phyloP scores from a whole-genome alignment of 2,888 invertebrate genomes.

The Crematogaster levior region DNA sequence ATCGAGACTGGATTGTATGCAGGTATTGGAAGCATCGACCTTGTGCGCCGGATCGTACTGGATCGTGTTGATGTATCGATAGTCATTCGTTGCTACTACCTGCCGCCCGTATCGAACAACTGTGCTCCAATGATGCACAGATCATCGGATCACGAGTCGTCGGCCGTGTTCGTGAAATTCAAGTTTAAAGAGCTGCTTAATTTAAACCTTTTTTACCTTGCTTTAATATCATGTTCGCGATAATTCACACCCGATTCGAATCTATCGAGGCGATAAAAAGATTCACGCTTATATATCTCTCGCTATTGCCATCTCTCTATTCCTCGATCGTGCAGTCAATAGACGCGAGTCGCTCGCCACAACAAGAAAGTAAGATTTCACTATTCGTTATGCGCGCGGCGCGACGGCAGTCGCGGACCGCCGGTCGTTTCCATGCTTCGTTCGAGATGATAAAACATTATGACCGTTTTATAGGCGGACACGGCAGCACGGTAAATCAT shows the following conservation, averaged over 20 bases:
- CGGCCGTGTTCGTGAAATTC: slow-evolving; percentile 43
- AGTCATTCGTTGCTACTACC: slow-evolving; percentile 40
- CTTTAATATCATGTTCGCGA: neutral
- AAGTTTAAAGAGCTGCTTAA: slow-evolving; percentile 36
- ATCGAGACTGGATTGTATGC: slow-evolving; percentile 41
- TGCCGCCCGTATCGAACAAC: slow-evolving; percentile 42
- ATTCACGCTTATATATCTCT: neutral
- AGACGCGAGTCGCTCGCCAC: slow-evolving; percentile 22
- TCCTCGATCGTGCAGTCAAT: slow-evolving; percentile 6
- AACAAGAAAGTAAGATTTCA: slow-evolving; percentile 67
- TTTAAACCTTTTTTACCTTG: neutral
- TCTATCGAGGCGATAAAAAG: slow-evolving; percentile 6
- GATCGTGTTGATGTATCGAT: slow-evolving; percentile 50
- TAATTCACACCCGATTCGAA: neutral
- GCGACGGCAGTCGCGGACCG: slow-evolving; percentile 57
- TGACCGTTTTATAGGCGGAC: slow-evolving; percentile 75
- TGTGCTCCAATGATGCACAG: slow-evolving; percentile 30
- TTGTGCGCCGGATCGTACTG: slow-evolving; percentile 29
- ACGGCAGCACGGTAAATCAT: slow-evolving; percentile 75
- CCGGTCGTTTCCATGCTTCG: slow-evolving; percentile 71
- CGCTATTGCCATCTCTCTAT: neutral
- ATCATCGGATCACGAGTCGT: slow-evolving; percentile 32
- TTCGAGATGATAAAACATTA: slow-evolving; percentile 75
- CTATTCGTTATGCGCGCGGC: slow-evolving; percentile 62
- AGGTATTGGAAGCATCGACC: slow-evolving; percentile 42